Evolutionary conservation across 1,140 invertebrate genomes (phyloP).

Genomic region (Habropoda laboriosa): DNA sequence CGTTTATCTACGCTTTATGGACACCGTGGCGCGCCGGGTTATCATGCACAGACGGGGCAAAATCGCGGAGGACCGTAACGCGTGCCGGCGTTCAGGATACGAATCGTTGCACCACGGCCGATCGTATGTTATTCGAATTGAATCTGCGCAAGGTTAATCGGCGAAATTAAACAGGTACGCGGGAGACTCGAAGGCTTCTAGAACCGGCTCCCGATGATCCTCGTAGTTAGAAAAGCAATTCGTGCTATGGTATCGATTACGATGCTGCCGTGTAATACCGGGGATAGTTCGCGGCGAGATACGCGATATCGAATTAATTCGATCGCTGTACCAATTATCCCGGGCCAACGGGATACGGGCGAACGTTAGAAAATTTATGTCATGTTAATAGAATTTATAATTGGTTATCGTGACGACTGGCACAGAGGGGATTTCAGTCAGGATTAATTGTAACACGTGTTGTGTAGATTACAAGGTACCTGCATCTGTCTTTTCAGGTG

Average conservation of each 20-base stretch:
- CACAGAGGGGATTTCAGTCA: neutral
- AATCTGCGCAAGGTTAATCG: conserved; percentile 23
- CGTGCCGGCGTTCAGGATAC: no score
- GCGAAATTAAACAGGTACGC: neutral
- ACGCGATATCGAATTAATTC: conserved; percentile 27
- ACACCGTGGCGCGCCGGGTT: conserved; percentile 7
- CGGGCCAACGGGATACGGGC: neutral
- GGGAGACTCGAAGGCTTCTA: neutral
- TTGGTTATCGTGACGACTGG: neutral
- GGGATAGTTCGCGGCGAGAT: neutral
- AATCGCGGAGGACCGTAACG: neutral
- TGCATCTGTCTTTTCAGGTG: no score
- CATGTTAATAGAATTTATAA: neutral
- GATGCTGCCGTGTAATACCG: neutral
- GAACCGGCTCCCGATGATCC: no score
- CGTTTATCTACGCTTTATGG: conserved; percentile 39
- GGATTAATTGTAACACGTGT: neutral
- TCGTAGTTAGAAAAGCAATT: conserved; percentile 36
- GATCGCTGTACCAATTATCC: conserved; percentile 19
- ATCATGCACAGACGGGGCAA: conserved; percentile 1
- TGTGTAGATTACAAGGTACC: no score
- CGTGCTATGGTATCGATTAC: conserved; percentile 24
- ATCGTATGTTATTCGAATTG: conserved; percentile 21
- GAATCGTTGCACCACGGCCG: neutral
- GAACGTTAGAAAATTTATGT: conserved; percentile 31